phyloP scores from a whole-genome alignment of 2,888 invertebrate species.

The Punctoribates punctum region DNA sequence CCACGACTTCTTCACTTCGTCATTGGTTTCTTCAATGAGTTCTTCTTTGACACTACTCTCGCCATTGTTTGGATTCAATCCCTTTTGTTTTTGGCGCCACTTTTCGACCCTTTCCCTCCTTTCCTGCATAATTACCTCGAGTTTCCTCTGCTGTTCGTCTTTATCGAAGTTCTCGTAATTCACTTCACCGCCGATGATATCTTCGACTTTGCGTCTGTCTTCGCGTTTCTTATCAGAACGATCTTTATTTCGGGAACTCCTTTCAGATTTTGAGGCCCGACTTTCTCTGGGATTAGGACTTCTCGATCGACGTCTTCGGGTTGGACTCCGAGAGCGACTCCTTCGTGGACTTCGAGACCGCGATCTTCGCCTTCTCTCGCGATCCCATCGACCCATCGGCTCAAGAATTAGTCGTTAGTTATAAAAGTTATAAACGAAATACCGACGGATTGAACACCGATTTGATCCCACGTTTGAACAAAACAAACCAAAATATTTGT shows the following conservation, averaged over 20 bases:
- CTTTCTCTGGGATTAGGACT: neutral
- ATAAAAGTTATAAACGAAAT: neutral
- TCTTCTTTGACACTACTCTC: conserved; percentile 58
- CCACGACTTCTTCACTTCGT: conserved; percentile 69
- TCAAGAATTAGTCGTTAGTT: neutral
- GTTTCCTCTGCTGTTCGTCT: conserved; percentile 80
- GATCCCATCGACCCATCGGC: conserved; percentile 26
- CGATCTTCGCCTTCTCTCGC: neutral
- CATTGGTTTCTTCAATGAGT: conserved; percentile 46
- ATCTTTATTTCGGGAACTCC: neutral
- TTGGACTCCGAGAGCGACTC: neutral
- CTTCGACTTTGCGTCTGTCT: conserved; percentile 37
- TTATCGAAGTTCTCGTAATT: conserved; percentile 43
- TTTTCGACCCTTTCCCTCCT: conserved; percentile 90
- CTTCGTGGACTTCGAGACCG: neutral
- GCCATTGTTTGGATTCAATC: conserved; percentile 60
- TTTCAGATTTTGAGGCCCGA: too few relatives aligned
- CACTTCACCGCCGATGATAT: conserved; percentile 37
- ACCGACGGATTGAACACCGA: neutral
- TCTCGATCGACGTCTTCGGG: neutral
- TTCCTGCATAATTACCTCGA: conserved; percentile 94
- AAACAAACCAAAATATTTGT: too few relatives aligned
- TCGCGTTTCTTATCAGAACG: neutral
- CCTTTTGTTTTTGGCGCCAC: conserved; percentile 89
- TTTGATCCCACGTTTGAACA: neutral